phyloP scores from a whole-genome alignment of 2,113 vertebrate genomes.

The Passer montanus region DNA sequence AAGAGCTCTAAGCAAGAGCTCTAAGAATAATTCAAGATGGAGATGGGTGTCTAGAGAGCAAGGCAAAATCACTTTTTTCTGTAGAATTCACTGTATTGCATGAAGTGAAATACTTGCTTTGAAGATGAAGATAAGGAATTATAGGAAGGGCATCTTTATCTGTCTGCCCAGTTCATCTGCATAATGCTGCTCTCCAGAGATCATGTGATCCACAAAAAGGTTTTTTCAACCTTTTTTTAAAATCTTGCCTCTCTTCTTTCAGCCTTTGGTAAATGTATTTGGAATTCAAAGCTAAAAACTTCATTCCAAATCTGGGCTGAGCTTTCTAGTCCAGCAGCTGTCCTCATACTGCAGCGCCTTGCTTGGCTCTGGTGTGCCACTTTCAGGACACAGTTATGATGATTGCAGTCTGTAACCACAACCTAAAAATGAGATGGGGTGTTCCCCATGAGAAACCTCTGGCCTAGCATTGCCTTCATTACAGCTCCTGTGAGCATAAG shows the following conservation, averaged over 20 bases:
- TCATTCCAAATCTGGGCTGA: neutral
- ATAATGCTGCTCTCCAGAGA: neutral
- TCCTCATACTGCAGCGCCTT: neutral
- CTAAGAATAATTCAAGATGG: neutral
- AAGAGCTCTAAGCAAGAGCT: neutral
- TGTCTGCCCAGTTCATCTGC: neutral
- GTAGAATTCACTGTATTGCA: neutral
- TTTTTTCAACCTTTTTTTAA: neutral
- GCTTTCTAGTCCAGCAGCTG: neutral
- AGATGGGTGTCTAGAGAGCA: neutral
- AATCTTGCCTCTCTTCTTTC: neutral
- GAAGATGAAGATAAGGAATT: neutral
- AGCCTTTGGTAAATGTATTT: neutral
- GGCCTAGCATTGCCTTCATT: neutral
- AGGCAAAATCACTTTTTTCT: neutral
- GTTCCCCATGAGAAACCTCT: neutral
- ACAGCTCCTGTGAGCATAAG: neutral
- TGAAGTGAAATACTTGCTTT: neutral
- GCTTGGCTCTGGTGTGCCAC: neutral
- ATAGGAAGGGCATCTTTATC: neutral
- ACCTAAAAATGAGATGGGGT: neutral
- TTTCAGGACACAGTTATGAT: neutral
- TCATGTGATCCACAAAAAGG: neutral
- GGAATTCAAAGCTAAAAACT: conserved; percentile 7
- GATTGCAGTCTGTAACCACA: neutral